Conservation (phyloP, 2,888 invertebrate species). For the Perizoma affinitatum region DNA sequence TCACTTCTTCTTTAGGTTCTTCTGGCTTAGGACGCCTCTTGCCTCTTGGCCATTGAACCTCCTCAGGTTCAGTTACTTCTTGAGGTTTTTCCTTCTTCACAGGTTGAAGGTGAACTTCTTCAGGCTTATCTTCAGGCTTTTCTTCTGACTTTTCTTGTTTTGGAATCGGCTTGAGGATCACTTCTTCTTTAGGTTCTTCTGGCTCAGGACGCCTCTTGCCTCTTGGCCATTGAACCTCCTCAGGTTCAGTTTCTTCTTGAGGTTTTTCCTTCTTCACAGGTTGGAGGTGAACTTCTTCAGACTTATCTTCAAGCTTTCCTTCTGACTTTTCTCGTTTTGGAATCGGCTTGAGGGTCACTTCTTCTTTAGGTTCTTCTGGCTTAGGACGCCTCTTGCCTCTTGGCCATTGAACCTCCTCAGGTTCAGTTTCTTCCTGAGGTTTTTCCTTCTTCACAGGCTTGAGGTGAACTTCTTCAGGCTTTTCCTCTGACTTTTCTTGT, state of each 20-base stretch:
- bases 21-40: too few species aligned
- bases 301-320: too few species aligned
- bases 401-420: constrained; percentile 45
- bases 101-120: too few species aligned
- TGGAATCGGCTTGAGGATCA: constrained; percentile 54
- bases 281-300: too few species aligned
- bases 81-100: constrained; percentile 17
- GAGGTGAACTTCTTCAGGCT: constrained; percentile 22
- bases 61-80: constrained; percentile 24
- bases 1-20: too few species aligned
- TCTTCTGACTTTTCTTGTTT: constrained; percentile 23
- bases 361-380: constrained; percentile 47
- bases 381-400: constrained; percentile 34
- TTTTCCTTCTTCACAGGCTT: constrained; percentile 46
- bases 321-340: too few species aligned
- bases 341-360: constrained; percentile 53
- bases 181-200: constrained; percentile 44
- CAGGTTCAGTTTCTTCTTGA: too few species aligned
- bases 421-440: constrained; percentile 39
- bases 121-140: neutral
- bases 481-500: constrained; percentile 49
- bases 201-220: neutral
- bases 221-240: too few species aligned
- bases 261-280: too few species aligned
- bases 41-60: too few species aligned